These are phyloP conservation scores for Rhingia campestris DNA, from an alignment of 2,888 invertebrate genomes.

Conservation along the genomic window DNA sequence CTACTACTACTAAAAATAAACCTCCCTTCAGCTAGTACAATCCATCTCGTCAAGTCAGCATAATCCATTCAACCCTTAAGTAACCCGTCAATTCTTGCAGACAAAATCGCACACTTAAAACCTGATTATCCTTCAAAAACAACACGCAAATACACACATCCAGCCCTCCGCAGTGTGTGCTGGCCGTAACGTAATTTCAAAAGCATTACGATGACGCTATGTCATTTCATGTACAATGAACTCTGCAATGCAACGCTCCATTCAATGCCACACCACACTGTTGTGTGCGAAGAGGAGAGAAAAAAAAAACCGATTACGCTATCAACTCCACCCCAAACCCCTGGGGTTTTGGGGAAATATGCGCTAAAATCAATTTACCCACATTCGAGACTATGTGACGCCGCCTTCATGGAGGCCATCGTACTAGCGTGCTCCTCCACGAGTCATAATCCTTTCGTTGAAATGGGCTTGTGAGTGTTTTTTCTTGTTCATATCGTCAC, in stretches of 20 bases:
- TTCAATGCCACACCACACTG: slow-evolving; percentile 40
- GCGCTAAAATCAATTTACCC: slow-evolving; percentile 60
- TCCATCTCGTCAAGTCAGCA: slow-evolving; percentile 8
- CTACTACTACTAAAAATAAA: not conserved
- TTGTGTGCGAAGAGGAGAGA: not conserved
- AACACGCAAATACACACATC: not conserved
- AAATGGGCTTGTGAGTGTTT: slow-evolving; percentile 54
- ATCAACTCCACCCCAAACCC: slow-evolving; percentile 6
- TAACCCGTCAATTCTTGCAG: not conserved
- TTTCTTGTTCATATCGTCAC: slow-evolving; percentile 40
- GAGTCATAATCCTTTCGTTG: slow-evolving; percentile 53
- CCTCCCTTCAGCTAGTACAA: not conserved
- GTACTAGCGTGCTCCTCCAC: slow-evolving; percentile 20
- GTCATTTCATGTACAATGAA: slow-evolving; percentile 56
- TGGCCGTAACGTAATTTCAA: slow-evolving; percentile 12
- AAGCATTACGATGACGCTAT: slow-evolving; percentile 28
- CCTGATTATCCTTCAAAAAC: slow-evolving; percentile 14
- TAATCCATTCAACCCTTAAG: not conserved
- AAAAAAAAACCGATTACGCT: slow-evolving; percentile 22
- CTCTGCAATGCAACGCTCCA: slow-evolving; percentile 1
- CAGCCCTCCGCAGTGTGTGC: not conserved
- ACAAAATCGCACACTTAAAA: slow-evolving; percentile 4
- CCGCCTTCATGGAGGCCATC: slow-evolving; percentile 28
- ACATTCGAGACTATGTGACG: slow-evolving; percentile 61
- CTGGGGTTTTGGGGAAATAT: slow-evolving; percentile 1